Evolutionary conservation across 1,140 invertebrate genomes (phyloP), one percentile per base, ranked within the genome.

Genomic region (Drosophila malerkotliana): DNA sequence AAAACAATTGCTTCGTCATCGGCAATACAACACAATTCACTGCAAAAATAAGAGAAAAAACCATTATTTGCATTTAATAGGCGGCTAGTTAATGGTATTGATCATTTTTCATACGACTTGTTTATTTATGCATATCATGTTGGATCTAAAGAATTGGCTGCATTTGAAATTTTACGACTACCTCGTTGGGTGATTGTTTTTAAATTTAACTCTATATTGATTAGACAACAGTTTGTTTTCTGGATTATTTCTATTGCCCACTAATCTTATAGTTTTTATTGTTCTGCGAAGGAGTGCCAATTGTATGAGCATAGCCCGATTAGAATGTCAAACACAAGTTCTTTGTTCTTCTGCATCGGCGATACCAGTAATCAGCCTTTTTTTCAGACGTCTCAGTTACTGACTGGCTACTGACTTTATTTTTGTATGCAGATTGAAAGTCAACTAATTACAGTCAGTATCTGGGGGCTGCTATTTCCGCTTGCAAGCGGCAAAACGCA

Each of bases 321-420:
- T 79, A 79, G 64, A 49, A 32, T 44, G 51, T 66, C 56, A 53
- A 72, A 54, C 39, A 45, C 4, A 61, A 59, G 41, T 44, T 62
- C 69, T 72, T 72, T 72, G 68, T 72, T 72, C 55, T 52, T n/a
- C 10, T 7, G 24, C 30, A 32, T 24, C 12, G 7, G 21, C 69
- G 69, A 82, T 82, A 83, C 54, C 57, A 75, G 75, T 79, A 83
- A 82, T 82, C 79, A 82, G 69, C 71, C 71, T 58, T 68, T 18
- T 28, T 56, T 21, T 3, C 9, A 18, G 44, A 21, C 15, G 15
- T 5, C 15, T 45, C 14, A 10, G 6, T 28, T 21, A 32, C 47
- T 45, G 49, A 47, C 47, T n/a, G n/a, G 14, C 49, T 32, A 61
- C 54, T 73, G 62, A 10, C 48, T 44, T 48, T 64, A 21, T 56